phyloP scores from a whole-genome alignment of 2,113 vertebrate species.

The Willisornis vidua region DNA sequence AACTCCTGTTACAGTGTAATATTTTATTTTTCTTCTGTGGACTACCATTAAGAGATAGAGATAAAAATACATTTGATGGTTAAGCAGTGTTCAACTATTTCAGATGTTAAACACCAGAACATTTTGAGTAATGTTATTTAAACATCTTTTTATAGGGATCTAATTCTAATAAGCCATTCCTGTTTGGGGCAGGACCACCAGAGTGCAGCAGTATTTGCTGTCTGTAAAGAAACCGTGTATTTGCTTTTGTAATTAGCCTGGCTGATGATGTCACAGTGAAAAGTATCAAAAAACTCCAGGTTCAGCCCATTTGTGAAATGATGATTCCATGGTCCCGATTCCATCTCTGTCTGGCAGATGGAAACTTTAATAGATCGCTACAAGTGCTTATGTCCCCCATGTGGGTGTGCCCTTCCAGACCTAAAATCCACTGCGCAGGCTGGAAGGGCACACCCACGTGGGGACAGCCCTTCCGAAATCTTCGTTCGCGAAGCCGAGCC shows the following conservation, averaged over 20 bases:
- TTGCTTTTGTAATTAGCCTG: neutral
- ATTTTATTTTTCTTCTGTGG: neutral
- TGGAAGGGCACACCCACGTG: too few species aligned
- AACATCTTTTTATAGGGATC: neutral
- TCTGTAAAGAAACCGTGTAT: neutral
- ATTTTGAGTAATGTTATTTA: neutral
- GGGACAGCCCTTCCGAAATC: too few species aligned
- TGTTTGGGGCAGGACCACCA: neutral
- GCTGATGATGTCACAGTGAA: neutral
- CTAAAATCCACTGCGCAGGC: too few species aligned
- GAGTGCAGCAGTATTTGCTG: neutral
- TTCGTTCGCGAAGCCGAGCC: too few species aligned
- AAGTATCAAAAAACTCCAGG: neutral
- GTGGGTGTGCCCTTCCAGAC: too few species aligned
- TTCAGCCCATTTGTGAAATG: neutral
- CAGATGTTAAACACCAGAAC: neutral
- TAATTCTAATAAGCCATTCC: neutral
- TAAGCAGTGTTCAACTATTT: neutral
- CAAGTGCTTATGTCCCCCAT: too few species aligned
- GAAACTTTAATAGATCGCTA: neutral
- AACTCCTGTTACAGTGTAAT: neutral
- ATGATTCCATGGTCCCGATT: neutral
- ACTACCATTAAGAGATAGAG: neutral
- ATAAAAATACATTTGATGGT: neutral
- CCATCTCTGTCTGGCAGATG: neutral